Base-by-base conservation (phyloP, 2,888 invertebrate species). In the Lordiphosa fenestrarum region DNA sequence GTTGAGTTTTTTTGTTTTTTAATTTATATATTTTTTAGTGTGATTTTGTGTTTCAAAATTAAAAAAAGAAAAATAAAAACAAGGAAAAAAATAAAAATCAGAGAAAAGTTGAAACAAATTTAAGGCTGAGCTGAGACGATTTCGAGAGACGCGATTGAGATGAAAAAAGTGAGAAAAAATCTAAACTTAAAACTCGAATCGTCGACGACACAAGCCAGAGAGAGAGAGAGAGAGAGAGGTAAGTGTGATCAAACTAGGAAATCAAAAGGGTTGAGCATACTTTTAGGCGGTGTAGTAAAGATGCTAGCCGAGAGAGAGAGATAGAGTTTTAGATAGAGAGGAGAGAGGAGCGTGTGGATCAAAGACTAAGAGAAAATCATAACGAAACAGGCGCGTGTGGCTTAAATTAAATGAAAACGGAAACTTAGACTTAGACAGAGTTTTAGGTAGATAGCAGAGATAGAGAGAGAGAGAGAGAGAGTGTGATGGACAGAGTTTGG, bases 261-360 rank as follows among this genome's bases (percentile, higher is more conserved):
- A 59, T 21, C 46, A 44, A 69, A 47, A 55, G 57, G 41, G 56
- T 72, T 77, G 69, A 77, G 82, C 76, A 82, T 65, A 74, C 66
- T 73, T 63, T 53, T 55, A 66, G 78, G 78, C 77, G 69, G 75
- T 77, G 77, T 82, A 53, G 50, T 73, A 71, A 66, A 78, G 78
- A 66, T 56, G 66, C 78, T 81, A 81, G 71, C 71, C 66, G 68
- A 70, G 72, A 71, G 53, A 42, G 48, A 58, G 44, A 47, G 33
- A 19, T 40, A 19, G 15, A 21, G 7, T 3, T 12, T 15, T 15
- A 38, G 10, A 37, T 9, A 13, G 38, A 30, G 19, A 33, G 30
- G 15, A 56, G 46, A 49, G 38, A 47, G 51, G 65, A 53, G 70
- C 67, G 60, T 67, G 60, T 71, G 47, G 44, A 37, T 60, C 52